phyloP scores from a whole-genome alignment of 2,113 vertebrate species.

The Acrocephalus arundinaceus region DNA sequence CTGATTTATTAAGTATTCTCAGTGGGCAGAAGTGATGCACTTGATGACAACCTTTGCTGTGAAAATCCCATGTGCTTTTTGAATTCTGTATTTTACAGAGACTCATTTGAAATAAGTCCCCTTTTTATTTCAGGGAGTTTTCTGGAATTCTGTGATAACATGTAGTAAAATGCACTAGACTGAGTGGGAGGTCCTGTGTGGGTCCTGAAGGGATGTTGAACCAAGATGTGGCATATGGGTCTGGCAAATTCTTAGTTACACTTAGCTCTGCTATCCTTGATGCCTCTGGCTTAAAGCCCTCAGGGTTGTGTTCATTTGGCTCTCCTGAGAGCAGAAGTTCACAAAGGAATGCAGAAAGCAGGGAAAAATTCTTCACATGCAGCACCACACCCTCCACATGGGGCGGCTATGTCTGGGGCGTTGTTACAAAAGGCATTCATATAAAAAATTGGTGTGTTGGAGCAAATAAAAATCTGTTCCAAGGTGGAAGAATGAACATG shows the following conservation, averaged over 20 bases:
- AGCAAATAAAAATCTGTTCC: background rate
- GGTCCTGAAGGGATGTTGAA: background rate
- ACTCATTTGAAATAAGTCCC: background rate
- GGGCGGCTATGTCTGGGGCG: rapidly evolving
- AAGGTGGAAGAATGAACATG: background rate
- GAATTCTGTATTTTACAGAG: background rate
- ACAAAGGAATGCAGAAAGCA: background rate
- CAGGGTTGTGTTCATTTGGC: background rate
- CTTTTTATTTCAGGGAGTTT: background rate
- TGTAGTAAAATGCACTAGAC: background rate
- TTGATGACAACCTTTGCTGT: background rate
- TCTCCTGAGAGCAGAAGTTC: background rate
- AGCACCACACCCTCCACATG: background rate
- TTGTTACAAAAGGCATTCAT: background rate
- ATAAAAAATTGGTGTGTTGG: background rate
- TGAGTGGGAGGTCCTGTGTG: background rate
- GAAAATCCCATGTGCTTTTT: background rate
- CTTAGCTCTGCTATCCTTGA: rapidly evolving
- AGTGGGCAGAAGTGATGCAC: background rate
- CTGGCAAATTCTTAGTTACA: background rate
- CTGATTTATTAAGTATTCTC: background rate
- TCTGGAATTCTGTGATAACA: background rate
- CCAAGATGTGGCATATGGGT: background rate
- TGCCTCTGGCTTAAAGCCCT: background rate
- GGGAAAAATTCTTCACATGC: background rate